Evolutionary conservation across 2,888 invertebrate genomes (phyloP), one percentile per base, ranked within the genome.

Genomic region (Dinocampus coccinellae): DNA sequence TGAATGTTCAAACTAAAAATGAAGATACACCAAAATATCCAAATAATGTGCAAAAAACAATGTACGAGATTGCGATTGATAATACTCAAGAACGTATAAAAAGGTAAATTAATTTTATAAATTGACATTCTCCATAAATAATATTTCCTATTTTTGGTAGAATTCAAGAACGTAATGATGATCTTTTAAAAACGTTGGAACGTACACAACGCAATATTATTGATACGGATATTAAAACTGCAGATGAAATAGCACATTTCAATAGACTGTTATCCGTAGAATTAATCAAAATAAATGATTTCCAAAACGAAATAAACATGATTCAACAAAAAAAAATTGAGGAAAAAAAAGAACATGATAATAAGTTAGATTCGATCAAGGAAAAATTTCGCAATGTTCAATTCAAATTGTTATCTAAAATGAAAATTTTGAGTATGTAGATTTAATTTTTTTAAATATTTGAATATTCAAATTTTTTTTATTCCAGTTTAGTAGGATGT

Each of bases 401-500:
- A 70, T 34, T 78, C 16, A 61, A 70, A 33, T 64, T 85, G 16
- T 73, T 77, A 42, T 82, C 82, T 0, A 62, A 82, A 73, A 78
- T 84, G 10, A 84, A 85, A 79, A 66, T 74, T 52, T 74, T 82
- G 64, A 83, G 86, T 86, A 55, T 13, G 13, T 33, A n/a, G 58
- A 42, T 64, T 16, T 22, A 58, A 3, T 55, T 13, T 29, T 57
- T 70, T 68, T 64, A 11, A 36, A 52, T 52, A 68, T 63, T 20
- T 39, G n/a, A 29, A 16, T 58, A 61, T 47, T 52, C 26, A 11
- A 4, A n/a, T n/a, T 47, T n/a, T 7, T 47, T 34, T 3, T 11
- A 4, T 20, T 22, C 10, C 13, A n/a, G 16, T 11, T 1, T 16
- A 34, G 39, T 20, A 11, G 4, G 3, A 47, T 11, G 16, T 55